Conservation (phyloP, 1,140 invertebrate genomes). For the Physella acuta region DNA sequence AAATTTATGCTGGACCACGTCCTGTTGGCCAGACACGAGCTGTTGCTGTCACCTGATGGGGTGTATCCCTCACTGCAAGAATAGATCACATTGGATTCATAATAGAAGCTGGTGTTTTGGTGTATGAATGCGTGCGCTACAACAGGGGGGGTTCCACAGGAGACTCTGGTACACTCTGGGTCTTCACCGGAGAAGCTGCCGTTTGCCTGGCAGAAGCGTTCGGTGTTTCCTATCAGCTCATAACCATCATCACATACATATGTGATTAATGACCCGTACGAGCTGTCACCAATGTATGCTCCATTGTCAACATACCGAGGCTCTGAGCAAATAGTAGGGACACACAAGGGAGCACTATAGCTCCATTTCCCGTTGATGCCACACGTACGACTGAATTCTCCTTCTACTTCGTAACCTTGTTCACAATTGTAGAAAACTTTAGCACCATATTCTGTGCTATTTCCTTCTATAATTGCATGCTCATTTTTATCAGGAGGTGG, state of each 20-base stretch:
- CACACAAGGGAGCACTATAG: constrained; percentile 34
- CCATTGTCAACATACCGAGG: constrained; percentile 37
- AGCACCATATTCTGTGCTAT: constrained; percentile 63
- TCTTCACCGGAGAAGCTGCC: constrained; percentile 33
- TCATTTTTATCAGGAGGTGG: constrained; percentile 33
- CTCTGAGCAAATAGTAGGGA: constrained; percentile 33
- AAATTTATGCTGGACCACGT: constrained; percentile 38
- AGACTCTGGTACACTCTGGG: constrained; percentile 38
- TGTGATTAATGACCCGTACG: constrained; percentile 64
- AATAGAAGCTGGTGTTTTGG: constrained; percentile 10
- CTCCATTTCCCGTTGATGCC: constrained; percentile 38
- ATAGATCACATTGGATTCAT: constrained; percentile 28
- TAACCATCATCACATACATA: constrained; percentile 60
- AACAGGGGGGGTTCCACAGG: constrained; percentile 32
- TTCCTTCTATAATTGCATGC: constrained; percentile 66
- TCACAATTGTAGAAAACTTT: constrained; percentile 61
- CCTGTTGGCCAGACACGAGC: constrained; percentile 33
- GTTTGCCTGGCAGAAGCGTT: constrained; percentile 36
- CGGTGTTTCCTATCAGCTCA: constrained; percentile 48
- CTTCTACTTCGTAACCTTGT: constrained; percentile 56
- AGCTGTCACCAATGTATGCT: constrained; percentile 55
- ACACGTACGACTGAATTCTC: constrained; percentile 37
- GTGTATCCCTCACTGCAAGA: constrained; percentile 74
- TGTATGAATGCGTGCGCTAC: constrained; percentile 35
- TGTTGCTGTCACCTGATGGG: constrained; percentile 60